Percentiles rank a stretch among this genome's conserved stretches.
These are phyloP conservation scores for Elgaria multicarinata DNA, from an alignment of 2,113 vertebrate genomes.

Conservation along the genomic window DNA sequence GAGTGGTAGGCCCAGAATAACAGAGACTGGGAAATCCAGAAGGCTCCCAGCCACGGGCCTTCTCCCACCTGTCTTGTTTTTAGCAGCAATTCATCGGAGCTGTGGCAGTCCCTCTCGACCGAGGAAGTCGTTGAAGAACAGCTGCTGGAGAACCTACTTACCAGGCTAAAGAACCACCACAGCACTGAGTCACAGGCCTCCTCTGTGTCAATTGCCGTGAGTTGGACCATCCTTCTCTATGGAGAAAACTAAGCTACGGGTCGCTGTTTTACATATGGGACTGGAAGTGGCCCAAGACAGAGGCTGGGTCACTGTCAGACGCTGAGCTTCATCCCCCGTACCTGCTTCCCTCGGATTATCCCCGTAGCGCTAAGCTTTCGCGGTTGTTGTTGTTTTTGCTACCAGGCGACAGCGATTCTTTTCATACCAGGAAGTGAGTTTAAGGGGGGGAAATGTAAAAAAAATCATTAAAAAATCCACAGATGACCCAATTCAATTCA, in stretches of 20 bases:
- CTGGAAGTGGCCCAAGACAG: not conserved
- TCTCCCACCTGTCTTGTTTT: not conserved
- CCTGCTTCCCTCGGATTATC: no score
- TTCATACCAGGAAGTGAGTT: no score
- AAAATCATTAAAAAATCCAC: no score
- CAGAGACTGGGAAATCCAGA: not conserved
- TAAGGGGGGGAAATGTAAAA: no score
- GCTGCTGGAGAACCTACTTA: conserved; percentile 6
- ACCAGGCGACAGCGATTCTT: no score
- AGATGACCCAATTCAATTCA: no score
- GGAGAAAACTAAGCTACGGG: not conserved
- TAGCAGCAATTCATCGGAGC: not conserved
- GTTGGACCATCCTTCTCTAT: not conserved
- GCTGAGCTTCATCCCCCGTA: no score
- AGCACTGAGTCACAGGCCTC: not conserved
- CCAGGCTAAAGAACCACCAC: not conserved
- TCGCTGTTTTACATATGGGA: not conserved
- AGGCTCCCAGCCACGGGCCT: not conserved
- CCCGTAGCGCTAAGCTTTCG: no score
- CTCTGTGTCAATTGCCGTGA: not conserved
- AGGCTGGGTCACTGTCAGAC: no score
- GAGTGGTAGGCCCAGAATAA: not conserved
- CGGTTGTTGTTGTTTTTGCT: no score
- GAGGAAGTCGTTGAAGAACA: not conserved
- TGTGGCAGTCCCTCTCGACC: conserved; percentile 9